Percentiles rank a stretch among this genome's conserved stretches.
These are phyloP conservation scores for Nebria brevicollis DNA, from an alignment of 2,888 invertebrate species.

Conservation along the genomic window DNA sequence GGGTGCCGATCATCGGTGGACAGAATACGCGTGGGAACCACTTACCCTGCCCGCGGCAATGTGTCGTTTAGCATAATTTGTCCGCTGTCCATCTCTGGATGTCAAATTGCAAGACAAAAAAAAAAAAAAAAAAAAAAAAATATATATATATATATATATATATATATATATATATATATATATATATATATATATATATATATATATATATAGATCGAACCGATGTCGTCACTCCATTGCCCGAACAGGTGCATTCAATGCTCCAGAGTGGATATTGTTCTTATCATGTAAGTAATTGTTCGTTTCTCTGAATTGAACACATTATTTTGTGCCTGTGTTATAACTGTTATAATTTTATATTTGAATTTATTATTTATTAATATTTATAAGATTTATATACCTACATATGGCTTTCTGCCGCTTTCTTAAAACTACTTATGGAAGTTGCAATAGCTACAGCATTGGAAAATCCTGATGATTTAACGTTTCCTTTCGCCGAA, in stretches of 20 bases:
- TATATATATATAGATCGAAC: too few species aligned
- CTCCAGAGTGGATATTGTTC: not conserved
- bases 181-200: too few species aligned
- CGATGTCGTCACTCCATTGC: not conserved
- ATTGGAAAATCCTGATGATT: not conserved
- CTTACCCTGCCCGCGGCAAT: not conserved
- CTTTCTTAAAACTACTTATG: not conserved
- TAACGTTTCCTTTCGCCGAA: not conserved
- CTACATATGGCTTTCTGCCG: not conserved
- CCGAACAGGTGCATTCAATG: conserved; percentile 4
- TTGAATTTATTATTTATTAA: too few species aligned
- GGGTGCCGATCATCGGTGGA: not conserved
- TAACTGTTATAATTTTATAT: too few species aligned
- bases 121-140: too few species aligned
- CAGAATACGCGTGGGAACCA: not conserved
- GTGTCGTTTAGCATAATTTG: conserved; percentile 19
- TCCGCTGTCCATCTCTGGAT: conserved; percentile 2
- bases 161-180: too few species aligned
- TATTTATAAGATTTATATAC: too few species aligned
- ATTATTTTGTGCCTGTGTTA: too few species aligned
- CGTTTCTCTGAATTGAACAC: too few species aligned
- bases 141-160: too few species aligned
- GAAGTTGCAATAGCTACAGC: not conserved
- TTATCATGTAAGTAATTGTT: not conserved
- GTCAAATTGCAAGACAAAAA: conserved; percentile 4